Evolutionary conservation across 2,797 vertebrate species (phyloP).

Genomic region (Thamnophis elegans): DNA sequence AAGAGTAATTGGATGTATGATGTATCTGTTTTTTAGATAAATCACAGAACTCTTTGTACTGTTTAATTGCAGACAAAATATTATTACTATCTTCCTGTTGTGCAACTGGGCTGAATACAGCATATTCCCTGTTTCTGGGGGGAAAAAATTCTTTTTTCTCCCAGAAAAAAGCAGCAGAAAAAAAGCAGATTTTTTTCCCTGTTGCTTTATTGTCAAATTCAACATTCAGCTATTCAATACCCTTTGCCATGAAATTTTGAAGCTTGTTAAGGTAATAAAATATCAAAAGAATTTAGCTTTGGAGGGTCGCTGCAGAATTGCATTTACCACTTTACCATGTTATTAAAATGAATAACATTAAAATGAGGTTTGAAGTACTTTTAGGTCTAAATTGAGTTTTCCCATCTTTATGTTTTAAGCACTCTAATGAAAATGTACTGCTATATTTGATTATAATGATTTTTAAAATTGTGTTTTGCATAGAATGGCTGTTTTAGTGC

Average conservation of each 20-base stretch:
- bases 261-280: neutral
- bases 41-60: too few relatives aligned
- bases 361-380: neutral
- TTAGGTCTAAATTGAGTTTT: neutral
- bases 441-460: slow-evolving; percentile 17
- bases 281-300: neutral
- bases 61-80: neutral
- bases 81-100: neutral
- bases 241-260: neutral
- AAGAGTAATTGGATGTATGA: neutral
- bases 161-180: too few relatives aligned
- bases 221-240: neutral
- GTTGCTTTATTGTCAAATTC: neutral
- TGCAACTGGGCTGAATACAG: neutral
- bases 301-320: neutral
- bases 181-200: neutral
- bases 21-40: neutral
- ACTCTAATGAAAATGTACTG: neutral
- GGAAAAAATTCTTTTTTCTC: too few relatives aligned
- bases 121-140: neutral
- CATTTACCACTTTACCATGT: neutral
- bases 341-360: neutral
- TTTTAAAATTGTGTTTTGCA: slow-evolving; percentile 21
- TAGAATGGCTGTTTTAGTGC: slow-evolving; percentile 65
- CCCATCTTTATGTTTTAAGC: neutral